Base-by-base conservation (phyloP, 2,888 invertebrate genomes). In the Troides helena region DNA sequence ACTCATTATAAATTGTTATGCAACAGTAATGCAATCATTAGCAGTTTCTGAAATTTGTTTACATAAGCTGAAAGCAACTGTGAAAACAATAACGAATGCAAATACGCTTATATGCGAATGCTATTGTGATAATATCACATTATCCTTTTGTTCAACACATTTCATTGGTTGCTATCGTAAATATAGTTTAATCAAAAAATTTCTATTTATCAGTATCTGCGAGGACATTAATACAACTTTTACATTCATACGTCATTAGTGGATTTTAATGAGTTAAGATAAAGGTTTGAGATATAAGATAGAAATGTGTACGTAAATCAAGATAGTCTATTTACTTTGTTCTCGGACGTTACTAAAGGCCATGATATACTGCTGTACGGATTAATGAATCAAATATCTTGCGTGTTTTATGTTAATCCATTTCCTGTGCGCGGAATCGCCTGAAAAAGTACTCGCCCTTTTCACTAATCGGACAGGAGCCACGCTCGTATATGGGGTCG, bases 361-460 rank as follows among this genome's bases (percentile, higher is more conserved):
- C 50, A 50, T 14, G 50, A 50, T 50, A 50, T 50, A 50, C 18
- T 50, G 50, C 50, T 50, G 17, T 50, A 50, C 18, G 18, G 50
- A 18, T 57, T 57, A 57, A 57, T 57, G 57, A 57, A 57, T 57
- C 57, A 21, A 57, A 18, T 57, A 57, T 57, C 21, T 57, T 23
- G 21, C 21, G 21, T 57, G 57, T 57, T 57, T 57, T 57, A 57
- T 57, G 57, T 57, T 57, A 65, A 57, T 57, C 57, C 23, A 65
- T 65, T 65, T 65, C 64, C 64, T 65, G 21, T 53, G 57, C 57
- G 39, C 21, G 39, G 56, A 65, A 65, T 57, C 56, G 56, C n/a
- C 23, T 57, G 65, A 65, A 65, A 57, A 65, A 65, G 57, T 39
- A 36, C 36, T 65, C 57, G 56, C 57, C 65, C 57, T 65, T 65